These are phyloP conservation scores for Falcaria lacertinaria DNA, from an alignment of 2,888 invertebrate genomes.

Conservation along the genomic window DNA sequence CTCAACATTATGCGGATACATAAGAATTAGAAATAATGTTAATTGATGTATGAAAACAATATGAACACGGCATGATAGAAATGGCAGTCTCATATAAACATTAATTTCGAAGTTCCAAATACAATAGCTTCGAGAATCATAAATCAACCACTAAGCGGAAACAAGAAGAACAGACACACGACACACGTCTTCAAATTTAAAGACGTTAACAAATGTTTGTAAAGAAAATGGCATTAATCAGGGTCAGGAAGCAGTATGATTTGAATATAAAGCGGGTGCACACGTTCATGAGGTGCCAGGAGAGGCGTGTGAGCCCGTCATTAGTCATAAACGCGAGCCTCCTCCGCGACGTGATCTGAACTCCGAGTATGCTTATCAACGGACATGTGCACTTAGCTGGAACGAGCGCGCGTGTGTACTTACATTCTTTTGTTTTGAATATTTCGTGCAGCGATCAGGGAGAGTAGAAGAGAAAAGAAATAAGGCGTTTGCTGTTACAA, in stretches of 20 bases:
- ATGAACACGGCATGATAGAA: too few relatives aligned
- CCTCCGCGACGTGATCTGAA: slow-evolving; percentile 58
- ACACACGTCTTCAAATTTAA: slow-evolving; percentile 35
- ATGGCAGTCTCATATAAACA: too few relatives aligned
- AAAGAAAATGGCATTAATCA: slow-evolving; percentile 77
- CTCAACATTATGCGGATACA: too few relatives aligned
- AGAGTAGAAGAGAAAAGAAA: too few relatives aligned
- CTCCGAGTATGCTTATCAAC: slow-evolving; percentile 44
- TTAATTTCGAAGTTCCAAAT: neutral
- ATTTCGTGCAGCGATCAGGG: slow-evolving; percentile 6
- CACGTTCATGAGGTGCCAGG: slow-evolving; percentile 45
- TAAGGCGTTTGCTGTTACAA: too few relatives aligned
- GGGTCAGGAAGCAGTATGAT: slow-evolving; percentile 71
- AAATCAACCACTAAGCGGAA: neutral
- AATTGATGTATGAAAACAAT: too few relatives aligned
- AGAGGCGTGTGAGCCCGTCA: slow-evolving; percentile 69
- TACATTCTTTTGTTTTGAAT: slow-evolving; percentile 20
- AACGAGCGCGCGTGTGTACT: slow-evolving; percentile 16
- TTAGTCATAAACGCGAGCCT: slow-evolving; percentile 71
- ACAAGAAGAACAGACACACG: slow-evolving; percentile 14
- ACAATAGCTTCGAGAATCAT: neutral
- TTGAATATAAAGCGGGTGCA: slow-evolving; percentile 70
- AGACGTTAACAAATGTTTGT: slow-evolving; percentile 61
- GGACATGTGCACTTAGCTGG: slow-evolving; percentile 45
- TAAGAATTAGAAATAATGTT: too few relatives aligned